Evolutionary conservation across 2,113 vertebrate species (phyloP), one percentile per base, ranked within the genome.

Genomic region (Antechinus flavipes): DNA sequence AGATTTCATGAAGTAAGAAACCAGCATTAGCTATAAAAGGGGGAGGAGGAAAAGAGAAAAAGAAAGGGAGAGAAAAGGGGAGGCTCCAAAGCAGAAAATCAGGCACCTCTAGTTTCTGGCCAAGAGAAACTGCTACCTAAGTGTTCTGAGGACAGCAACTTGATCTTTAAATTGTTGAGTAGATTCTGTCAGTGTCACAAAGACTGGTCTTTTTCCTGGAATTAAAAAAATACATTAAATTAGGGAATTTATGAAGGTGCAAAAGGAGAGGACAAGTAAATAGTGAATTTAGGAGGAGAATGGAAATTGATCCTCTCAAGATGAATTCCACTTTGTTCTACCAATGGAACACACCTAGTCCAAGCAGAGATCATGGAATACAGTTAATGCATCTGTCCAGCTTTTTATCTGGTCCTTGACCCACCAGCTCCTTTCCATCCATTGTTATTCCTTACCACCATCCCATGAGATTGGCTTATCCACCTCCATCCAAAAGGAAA

Each of bases 1-100:
- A 6, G 98, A 98, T 90, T 98, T 98, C 95, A 96, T 98, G 97
- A 97, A 96, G 98, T 98, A 97, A 98, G 98, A 47, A 14, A 49
- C 50, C 27, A 26, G 47, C 3, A 68, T 24, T 14, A 84, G 7
- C 19, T 84, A 68, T 35, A 68, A 35, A 35, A 35, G 30, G 56
- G 16, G 52, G 8, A 10, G 23, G 25, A 0, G 35, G 26, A 25
- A 11, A 0, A 24, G 19, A 24, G 35, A 35, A 84, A 10, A 14
- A 12, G 1, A 22, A 30, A 5, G 26, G 54, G 3, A 42, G 16
- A 76, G 5, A 76, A 76, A 14, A 16, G 68, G 68, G 35, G 35
- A 76, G 35, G 68, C 35, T 76, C 19, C 35, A n/a, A n/a, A 76
- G n/a, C 24, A 35, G n/a, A 25, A 49, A 94, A 23, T 22, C 47